phyloP scores from a whole-genome alignment of 1,140 invertebrate species.

The Euura saliciscinereae region DNA sequence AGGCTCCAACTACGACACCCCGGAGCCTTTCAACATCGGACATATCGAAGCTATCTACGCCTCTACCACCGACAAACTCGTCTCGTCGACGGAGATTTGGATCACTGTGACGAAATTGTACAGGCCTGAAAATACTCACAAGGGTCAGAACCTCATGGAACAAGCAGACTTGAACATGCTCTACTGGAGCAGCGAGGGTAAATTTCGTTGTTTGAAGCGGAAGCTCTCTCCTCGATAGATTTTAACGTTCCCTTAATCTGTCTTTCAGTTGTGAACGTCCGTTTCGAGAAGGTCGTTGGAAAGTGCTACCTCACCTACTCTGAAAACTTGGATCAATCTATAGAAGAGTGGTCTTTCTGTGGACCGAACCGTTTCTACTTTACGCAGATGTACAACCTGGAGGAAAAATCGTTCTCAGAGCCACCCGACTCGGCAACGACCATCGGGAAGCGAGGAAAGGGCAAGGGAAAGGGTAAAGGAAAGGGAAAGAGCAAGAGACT shows the following conservation, averaged over 20 bases:
- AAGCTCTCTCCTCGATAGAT: slow-evolving; percentile 11
- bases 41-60: slow-evolving; percentile 67
- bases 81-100: slow-evolving; percentile 66
- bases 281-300: slow-evolving; percentile 62
- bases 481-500: slow-evolving; percentile 74
- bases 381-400: slow-evolving; percentile 69
- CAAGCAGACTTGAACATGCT: slow-evolving; percentile 76
- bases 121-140: slow-evolving; percentile 78
- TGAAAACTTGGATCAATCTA: slow-evolving; percentile 60
- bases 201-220: slow-evolving; percentile 23
- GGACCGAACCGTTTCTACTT: slow-evolving; percentile 82
- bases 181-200: slow-evolving; percentile 80
- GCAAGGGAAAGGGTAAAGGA: slow-evolving; percentile 68
- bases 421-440: slow-evolving; percentile 65
- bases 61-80: slow-evolving; percentile 57
- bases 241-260: slow-evolving; percentile 18
- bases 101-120: slow-evolving; percentile 76
- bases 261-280: slow-evolving; percentile 59
- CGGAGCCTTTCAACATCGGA: slow-evolving; percentile 78
- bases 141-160: slow-evolving; percentile 58
- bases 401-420: slow-evolving; percentile 65
- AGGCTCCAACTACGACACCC: slow-evolving; percentile 76
- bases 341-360: slow-evolving; percentile 67
- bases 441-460: slow-evolving; percentile 67
- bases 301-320: slow-evolving; percentile 69